Evolutionary conservation across 2,888 invertebrate species (phyloP).

Genomic region (Trissoscelio sp.): DNA sequence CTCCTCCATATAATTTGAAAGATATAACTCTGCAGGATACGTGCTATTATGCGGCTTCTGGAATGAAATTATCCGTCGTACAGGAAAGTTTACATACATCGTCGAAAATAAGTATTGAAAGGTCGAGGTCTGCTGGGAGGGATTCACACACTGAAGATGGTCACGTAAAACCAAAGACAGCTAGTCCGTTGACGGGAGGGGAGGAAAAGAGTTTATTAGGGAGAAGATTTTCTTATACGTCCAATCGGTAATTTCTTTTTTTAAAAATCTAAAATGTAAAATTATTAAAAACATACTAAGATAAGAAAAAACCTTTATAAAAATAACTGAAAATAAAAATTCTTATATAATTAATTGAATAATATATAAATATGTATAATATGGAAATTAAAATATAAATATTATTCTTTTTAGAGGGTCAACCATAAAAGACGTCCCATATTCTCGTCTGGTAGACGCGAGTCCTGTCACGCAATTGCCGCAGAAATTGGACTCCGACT

Average conservation of each 20-base stretch:
- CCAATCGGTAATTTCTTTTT: slow-evolving; percentile 83
- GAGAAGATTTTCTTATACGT: slow-evolving; percentile 87
- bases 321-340: no score
- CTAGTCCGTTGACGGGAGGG: slow-evolving; percentile 82
- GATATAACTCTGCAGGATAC: slow-evolving; percentile 90
- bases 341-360: no score
- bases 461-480: slow-evolving; percentile 84
- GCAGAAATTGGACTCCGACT: slow-evolving; percentile 89
- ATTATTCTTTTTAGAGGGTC: slow-evolving; percentile 71
- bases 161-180: slow-evolving; percentile 77
- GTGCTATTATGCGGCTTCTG: slow-evolving; percentile 72
- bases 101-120: slow-evolving; percentile 78
- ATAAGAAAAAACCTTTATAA: not conserved
- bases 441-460: slow-evolving; percentile 90
- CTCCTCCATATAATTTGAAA: no score
- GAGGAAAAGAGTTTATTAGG: slow-evolving; percentile 83
- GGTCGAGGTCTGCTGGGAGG: slow-evolving; percentile 75
- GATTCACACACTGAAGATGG: slow-evolving; percentile 75
- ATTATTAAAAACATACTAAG: slow-evolving; percentile 22
- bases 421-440: slow-evolving; percentile 90
- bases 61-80: slow-evolving; percentile 73
- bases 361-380: not conserved
- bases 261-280: slow-evolving; percentile 6
- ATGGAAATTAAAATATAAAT: not conserved
- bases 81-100: slow-evolving; percentile 74